Percentiles rank a stretch among this genome's conserved stretches.
These are phyloP conservation scores for Atlantisia rogersi DNA, from an alignment of 2,113 vertebrate species.

Conservation along the genomic window DNA sequence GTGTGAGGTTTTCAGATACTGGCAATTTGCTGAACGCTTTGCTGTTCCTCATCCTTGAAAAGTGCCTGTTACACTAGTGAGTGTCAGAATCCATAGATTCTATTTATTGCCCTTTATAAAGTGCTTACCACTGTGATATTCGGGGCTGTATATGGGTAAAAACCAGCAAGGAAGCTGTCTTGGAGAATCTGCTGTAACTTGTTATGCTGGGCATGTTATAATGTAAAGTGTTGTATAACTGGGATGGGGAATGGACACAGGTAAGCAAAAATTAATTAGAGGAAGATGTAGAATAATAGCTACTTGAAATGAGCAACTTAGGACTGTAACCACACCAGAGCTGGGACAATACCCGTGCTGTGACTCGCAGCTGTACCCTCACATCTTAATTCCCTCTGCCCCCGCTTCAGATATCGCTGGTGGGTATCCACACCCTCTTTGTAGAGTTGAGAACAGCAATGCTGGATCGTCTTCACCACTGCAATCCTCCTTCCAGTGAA, in stretches of 20 bases:
- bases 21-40: slow-evolving; percentile 1
- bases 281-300: neutral
- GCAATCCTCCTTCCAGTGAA: neutral
- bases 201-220: neutral
- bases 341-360: neutral
- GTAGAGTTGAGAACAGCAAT: rapidly evolving
- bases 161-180: neutral
- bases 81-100: neutral
- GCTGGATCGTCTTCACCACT: neutral
- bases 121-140: neutral
- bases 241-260: neutral
- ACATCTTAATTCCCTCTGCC: neutral
- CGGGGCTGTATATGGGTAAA: neutral
- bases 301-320: neutral
- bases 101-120: slow-evolving; percentile 11
- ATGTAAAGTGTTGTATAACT: neutral
- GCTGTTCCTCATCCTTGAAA: slow-evolving; percentile 1
- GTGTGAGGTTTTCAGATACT: neutral
- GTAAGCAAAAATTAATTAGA: neutral
- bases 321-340: neutral
- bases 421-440: neutral
- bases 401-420: neutral
- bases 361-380: neutral
- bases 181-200: neutral
- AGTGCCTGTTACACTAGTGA: neutral